Conservation (phyloP, 2,113 vertebrate genomes). For the Nasalis larvatus region DNA sequence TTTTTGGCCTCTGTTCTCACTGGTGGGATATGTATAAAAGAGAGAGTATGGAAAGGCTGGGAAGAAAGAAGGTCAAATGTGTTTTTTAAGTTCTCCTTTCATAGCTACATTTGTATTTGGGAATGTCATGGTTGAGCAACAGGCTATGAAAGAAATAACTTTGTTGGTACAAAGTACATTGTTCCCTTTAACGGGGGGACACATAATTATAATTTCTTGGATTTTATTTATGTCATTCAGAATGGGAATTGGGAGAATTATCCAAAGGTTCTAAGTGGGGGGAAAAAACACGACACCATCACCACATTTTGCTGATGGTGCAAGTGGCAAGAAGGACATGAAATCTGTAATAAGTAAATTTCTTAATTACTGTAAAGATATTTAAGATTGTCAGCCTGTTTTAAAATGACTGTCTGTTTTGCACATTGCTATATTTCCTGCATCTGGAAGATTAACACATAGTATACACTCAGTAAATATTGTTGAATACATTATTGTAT, state of each 20-base stretch:
- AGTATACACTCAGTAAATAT: not conserved
- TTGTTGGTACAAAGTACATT: not conserved
- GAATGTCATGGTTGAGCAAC: not conserved
- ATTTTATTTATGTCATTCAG: not conserved
- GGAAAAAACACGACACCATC: not conserved
- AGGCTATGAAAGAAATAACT: not conserved
- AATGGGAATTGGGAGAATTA: not conserved
- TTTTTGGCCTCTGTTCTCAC: not conserved
- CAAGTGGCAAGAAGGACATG: not conserved
- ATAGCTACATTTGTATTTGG: not conserved
- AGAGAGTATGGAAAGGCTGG: not conserved
- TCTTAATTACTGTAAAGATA: not conserved
- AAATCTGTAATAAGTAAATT: not conserved
- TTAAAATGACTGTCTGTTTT: not conserved
- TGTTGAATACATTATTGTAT: conserved; percentile 5
- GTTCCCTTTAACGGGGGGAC: not conserved
- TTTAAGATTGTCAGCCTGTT: not conserved
- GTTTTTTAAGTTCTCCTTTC: not conserved
- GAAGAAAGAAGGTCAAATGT: not conserved
- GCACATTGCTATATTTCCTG: not conserved
- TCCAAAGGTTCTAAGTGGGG: not conserved
- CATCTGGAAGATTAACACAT: not conserved
- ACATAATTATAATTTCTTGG: not conserved
- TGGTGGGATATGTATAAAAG: not conserved
- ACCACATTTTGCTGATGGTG: not conserved